Evolutionary conservation across 2,113 vertebrate genomes (phyloP).

Genomic region (Danio rerio): DNA sequence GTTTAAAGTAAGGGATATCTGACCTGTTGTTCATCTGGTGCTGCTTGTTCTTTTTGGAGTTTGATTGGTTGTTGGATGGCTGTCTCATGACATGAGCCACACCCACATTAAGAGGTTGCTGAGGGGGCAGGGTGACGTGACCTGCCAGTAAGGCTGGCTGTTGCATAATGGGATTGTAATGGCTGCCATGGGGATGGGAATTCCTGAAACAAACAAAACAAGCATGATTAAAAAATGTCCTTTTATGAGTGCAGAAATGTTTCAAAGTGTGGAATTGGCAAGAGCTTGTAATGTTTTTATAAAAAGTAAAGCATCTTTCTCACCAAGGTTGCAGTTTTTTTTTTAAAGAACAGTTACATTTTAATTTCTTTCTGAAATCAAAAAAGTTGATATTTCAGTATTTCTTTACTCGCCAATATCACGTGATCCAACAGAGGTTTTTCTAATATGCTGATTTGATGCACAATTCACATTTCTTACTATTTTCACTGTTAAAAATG

Average conservation of each 20-base stretch:
- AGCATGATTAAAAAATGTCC: not conserved
- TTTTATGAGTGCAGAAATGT: not conserved
- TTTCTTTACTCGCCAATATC: no score
- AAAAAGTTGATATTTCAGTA: no score
- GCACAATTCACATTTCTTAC: not conserved
- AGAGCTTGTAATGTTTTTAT: not conserved
- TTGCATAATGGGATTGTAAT: constrained; percentile 99
- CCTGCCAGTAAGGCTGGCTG: constrained; percentile 91
- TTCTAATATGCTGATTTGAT: not conserved
- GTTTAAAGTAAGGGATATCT: not conserved
- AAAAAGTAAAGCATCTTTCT: not conserved
- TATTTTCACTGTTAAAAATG: not conserved
- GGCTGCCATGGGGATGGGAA: constrained; percentile 90
- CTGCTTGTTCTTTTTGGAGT: constrained; percentile 93
- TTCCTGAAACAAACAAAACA: constrained; percentile 73
- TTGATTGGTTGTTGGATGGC: constrained; percentile 82
- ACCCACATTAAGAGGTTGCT: constrained; percentile 94
- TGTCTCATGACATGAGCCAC: constrained; percentile 98
- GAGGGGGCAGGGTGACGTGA: constrained; percentile 91
- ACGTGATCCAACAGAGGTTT: not conserved
- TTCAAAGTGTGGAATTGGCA: no score
- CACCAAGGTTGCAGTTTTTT: not conserved
- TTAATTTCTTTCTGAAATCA: not conserved
- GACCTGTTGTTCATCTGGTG: constrained; percentile 91
- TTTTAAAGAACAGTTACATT: not conserved